Evolutionary conservation across 1,140 invertebrate genomes (phyloP).

Genomic region (Pinna nobilis): DNA sequence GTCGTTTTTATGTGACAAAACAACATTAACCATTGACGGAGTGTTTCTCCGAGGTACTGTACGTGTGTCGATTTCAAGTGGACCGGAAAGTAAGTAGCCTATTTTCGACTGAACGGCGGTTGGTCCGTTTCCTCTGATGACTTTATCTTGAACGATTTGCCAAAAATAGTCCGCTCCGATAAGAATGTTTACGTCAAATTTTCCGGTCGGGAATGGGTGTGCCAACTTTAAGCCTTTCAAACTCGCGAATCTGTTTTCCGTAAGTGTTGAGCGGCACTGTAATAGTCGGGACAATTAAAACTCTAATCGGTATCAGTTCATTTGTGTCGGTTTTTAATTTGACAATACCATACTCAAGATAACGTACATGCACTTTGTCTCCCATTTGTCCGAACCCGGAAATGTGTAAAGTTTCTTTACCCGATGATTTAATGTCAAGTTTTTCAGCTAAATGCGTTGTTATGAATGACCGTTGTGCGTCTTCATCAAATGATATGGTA

Average conservation of each 20-base stretch:
- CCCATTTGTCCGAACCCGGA: neutral
- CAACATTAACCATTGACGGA: slow-evolving; percentile 13
- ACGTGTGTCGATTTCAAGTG: neutral
- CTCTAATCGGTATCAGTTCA: slow-evolving; percentile 13
- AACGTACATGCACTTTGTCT: neutral
- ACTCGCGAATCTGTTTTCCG: neutral
- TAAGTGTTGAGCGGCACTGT: neutral
- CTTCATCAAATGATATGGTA: slow-evolving; percentile 41
- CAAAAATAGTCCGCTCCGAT: slow-evolving; percentile 37
- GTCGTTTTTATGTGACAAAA: slow-evolving; percentile 6
- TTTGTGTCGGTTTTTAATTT: neutral
- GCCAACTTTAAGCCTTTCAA: slow-evolving; percentile 26
- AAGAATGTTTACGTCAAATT: slow-evolving; percentile 11
- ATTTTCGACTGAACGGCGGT: slow-evolving; percentile 38
- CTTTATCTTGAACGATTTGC: slow-evolving; percentile 21
- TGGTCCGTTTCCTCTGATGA: slow-evolving; percentile 30
- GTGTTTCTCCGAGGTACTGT: neutral
- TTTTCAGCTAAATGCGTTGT: slow-evolving; percentile 20
- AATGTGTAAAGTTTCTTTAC: neutral
- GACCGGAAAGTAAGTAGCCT: slow-evolving; percentile 35
- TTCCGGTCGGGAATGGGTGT: slow-evolving; percentile 6
- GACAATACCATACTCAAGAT: slow-evolving; percentile 1
- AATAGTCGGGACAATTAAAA: slow-evolving; percentile 16
- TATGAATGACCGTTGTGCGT: slow-evolving; percentile 19
- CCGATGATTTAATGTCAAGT: neutral